Percentiles rank a stretch among this genome's conserved stretches.
Evolutionary conservation across 2,113 vertebrate species (phyloP).

Genomic region (Nerophis ophidion): DNA sequence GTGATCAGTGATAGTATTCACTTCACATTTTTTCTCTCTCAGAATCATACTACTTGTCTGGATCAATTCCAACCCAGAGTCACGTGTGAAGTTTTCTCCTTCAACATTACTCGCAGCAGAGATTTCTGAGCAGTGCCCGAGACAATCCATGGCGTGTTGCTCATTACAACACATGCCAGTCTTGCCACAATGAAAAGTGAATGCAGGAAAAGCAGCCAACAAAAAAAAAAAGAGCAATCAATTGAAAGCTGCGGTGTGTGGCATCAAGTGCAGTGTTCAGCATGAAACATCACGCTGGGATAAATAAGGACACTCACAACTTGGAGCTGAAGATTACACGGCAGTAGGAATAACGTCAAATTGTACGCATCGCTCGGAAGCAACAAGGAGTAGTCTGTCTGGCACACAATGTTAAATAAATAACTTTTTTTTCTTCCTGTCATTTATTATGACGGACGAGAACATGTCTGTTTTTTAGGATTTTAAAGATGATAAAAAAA

Average conservation of each 20-base stretch:
- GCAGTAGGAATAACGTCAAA: constrained; percentile 53
- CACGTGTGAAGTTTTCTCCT: constrained; percentile 27
- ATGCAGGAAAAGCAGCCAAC: constrained; percentile 25
- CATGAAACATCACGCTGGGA: constrained; percentile 46
- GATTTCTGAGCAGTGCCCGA: constrained; percentile 46
- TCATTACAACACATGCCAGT: constrained; percentile 17
- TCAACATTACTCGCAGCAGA: constrained; percentile 49
- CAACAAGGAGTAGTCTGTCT: constrained; percentile 36
- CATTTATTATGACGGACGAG: too few relatives aligned
- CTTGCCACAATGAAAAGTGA: not conserved
- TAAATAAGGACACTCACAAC: constrained; percentile 50
- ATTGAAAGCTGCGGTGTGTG: constrained; percentile 39
- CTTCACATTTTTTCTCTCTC: too few relatives aligned
- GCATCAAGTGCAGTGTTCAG: constrained; percentile 49
- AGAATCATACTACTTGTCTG: too few relatives aligned
- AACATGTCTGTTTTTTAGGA: too few relatives aligned
- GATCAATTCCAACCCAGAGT: too few relatives aligned
- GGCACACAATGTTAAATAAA: constrained; percentile 26
- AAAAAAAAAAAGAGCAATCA: constrained; percentile 49
- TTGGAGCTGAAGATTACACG: constrained; percentile 48
- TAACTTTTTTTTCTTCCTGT: too few relatives aligned
- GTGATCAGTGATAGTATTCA: too few relatives aligned
- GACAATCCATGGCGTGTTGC: constrained; percentile 41
- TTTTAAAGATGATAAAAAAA: too few relatives aligned
- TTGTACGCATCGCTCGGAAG: constrained; percentile 54